Evolutionary conservation across 2,888 invertebrate species (phyloP), one percentile per base, ranked within the genome.

Genomic region (Phengaris arion): DNA sequence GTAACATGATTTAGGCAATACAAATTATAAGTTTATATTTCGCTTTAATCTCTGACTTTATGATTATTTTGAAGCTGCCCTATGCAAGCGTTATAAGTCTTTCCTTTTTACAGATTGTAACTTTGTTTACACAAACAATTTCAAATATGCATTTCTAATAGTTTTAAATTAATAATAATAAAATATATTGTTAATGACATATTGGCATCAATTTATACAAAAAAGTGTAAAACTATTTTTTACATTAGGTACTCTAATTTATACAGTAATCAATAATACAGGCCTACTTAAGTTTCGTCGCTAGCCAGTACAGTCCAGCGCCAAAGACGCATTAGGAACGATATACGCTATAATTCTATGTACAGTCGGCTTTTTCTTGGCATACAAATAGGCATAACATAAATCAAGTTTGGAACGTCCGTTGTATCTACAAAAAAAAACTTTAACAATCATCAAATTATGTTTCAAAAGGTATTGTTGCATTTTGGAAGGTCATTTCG

Each of bases 261-360:
- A 87, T 88, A 90, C 89, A 90, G 87, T 64, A 64, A 64, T 12
- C 35, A 64, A 10, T 64, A 87, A 87, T 88, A 89, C 87, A 87
- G 85, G 86, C 84, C 84, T 86, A 85, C 77, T 81, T 79, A 75
- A 74, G 72, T 73, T 74, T 54, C 64, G 35, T 73, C 22, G 22
- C 52, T 57, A 75, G 64, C 68, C 64, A 45, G 72, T 74, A 59
- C 75, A 76, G 68, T 76, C 72, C 55, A 68, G 73, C 64, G 46
- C 45, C 51, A 46, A 15, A 68, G 76, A 77, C 76, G 73, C 72
- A 55, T 76, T 79, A 79, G 79, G 77, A 79, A 79, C 76, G 76
- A 76, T 64, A 54, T 35, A 35, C 12, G 64, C 64, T 64, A 64
- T 45, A 51, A 69, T 51, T 52, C 70, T 52, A 51, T 70, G 70